Conservation (phyloP, 2,888 invertebrate species). For the Morpho achilles region DNA sequence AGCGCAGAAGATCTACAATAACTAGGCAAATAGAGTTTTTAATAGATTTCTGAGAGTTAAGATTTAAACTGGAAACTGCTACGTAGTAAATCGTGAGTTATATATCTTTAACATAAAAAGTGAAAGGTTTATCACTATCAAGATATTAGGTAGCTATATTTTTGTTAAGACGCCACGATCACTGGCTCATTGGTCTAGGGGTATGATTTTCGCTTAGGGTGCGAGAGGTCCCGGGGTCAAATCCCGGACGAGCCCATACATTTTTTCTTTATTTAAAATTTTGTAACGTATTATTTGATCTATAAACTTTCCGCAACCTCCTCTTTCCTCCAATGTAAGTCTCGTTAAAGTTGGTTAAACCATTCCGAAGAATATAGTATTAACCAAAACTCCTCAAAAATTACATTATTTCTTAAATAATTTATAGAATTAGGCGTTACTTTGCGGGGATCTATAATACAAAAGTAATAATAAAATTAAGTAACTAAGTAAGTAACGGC, state of each 20-base stretch:
- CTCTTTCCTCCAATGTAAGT: background rate
- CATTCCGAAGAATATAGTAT: background rate
- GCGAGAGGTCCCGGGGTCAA: conserved; percentile 79
- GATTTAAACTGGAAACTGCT: too few relatives aligned
- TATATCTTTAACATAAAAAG: background rate
- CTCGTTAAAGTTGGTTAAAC: background rate
- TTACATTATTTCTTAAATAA: too few relatives aligned
- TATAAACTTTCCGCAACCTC: background rate
- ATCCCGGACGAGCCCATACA: conserved; percentile 70
- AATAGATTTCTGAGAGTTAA: too few relatives aligned
- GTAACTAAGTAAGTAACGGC: too few relatives aligned
- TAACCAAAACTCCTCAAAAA: too few relatives aligned
- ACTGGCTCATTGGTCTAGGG: conserved; percentile 75
- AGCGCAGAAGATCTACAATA: too few relatives aligned
- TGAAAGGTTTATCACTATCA: background rate
- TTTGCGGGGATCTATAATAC: too few relatives aligned
- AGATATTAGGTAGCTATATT: too few relatives aligned
- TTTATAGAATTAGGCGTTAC: too few relatives aligned
- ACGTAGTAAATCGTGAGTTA: too few relatives aligned
- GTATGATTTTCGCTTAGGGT: conserved; percentile 79
- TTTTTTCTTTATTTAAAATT: conserved; percentile 2
- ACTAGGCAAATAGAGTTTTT: too few relatives aligned
- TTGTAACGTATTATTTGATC: background rate
- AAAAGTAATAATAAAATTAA: too few relatives aligned
- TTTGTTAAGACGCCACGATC: background rate